These are phyloP conservation scores for Limnothrissa miodon DNA, from an alignment of 2,113 vertebrate species.

Conservation along the genomic window DNA sequence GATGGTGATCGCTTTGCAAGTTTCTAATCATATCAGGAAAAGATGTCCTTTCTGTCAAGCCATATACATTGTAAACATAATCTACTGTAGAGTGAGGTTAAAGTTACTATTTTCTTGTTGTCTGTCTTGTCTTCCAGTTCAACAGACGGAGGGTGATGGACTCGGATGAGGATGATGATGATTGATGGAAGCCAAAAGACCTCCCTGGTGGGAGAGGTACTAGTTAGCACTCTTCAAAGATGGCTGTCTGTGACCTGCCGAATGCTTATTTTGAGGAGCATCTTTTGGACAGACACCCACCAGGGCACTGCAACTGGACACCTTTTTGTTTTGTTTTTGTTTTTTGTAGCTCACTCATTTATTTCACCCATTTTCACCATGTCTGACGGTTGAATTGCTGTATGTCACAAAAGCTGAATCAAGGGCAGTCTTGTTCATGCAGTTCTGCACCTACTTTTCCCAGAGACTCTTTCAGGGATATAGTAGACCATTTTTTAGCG, in stretches of 20 bases:
- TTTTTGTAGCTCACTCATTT: neutral
- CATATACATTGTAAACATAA: neutral
- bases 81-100: conserved; percentile 30
- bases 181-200: conserved; percentile 41
- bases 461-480: conserved; percentile 39
- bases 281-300: conserved; percentile 25
- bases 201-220: conserved; percentile 24
- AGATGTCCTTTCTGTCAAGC: no score
- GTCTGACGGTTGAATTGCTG: conserved; percentile 29
- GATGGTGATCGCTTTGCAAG: no score
- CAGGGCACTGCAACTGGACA: conserved; percentile 18
- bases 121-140: conserved; percentile 73
- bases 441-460: conserved; percentile 39
- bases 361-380: conserved; percentile 25
- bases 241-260: conserved; percentile 39
- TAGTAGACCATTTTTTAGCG: conserved; percentile 21
- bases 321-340: conserved; percentile 16
- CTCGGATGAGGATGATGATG: conserved; percentile 92
- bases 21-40: no score
- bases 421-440: conserved; percentile 37
- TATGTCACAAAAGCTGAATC: conserved; percentile 33
- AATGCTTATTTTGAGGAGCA: conserved; percentile 23
- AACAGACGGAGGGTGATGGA: conserved; percentile 96
- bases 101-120: neutral
- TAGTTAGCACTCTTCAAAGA: conserved; percentile 39